Conservation (phyloP, 1,140 invertebrate genomes). For the Gryon sp. region DNA sequence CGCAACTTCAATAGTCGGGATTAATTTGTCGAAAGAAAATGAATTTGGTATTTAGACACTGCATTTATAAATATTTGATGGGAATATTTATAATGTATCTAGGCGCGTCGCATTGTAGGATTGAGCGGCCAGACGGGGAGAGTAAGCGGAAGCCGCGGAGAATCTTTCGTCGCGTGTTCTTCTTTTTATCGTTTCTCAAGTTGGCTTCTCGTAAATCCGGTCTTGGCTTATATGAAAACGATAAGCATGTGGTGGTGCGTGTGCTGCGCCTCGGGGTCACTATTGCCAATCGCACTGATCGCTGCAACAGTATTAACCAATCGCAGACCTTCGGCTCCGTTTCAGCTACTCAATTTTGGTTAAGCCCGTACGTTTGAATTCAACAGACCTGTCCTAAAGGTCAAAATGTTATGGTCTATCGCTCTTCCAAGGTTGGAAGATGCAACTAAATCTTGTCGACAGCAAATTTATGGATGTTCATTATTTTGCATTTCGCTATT, state of each 20-base stretch:
- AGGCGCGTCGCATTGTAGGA: slow-evolving; percentile 41
- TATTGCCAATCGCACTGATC: slow-evolving; percentile 44
- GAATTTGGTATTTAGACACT: slow-evolving; percentile 48
- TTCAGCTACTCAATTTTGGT: neutral
- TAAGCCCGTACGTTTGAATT: too few species aligned
- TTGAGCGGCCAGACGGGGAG: slow-evolving; percentile 10
- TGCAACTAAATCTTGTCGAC: too few species aligned
- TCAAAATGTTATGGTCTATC: neutral
- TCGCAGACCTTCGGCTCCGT: neutral
- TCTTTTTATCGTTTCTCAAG: slow-evolving; percentile 52
- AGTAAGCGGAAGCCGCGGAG: slow-evolving; percentile 54
- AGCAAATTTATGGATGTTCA: too few species aligned
- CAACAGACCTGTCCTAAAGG: neutral
- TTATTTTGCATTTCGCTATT: too few species aligned
- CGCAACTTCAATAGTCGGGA: neutral
- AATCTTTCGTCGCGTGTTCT: slow-evolving; percentile 61
- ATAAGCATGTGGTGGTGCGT: slow-evolving; percentile 34
- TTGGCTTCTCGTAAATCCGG: slow-evolving; percentile 61
- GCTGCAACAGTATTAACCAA: slow-evolving; percentile 44
- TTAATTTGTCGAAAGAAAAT: slow-evolving; percentile 48
- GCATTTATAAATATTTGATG: slow-evolving; percentile 48
- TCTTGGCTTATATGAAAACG: slow-evolving; percentile 59
- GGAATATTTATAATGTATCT: slow-evolving; percentile 50
- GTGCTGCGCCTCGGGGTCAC: slow-evolving; percentile 40
- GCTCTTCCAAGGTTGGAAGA: too few species aligned